Evolutionary conservation across 2,113 vertebrate genomes (phyloP), one percentile per base, ranked within the genome.

Genomic region (Amblyornis subalaris): DNA sequence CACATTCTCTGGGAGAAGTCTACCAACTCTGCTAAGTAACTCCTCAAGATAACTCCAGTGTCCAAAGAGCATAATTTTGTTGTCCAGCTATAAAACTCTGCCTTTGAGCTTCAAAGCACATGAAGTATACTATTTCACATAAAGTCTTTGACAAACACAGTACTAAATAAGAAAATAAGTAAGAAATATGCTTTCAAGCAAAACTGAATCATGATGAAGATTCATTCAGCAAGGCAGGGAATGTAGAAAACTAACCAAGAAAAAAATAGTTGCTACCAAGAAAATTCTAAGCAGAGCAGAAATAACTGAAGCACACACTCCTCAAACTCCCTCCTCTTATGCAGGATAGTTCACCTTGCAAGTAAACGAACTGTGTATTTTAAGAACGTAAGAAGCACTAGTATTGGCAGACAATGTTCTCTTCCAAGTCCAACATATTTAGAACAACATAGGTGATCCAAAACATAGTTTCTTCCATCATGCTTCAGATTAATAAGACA

Each of bases 131-230:
- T 89, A 62, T 81, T 93, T 86, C 86, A 74, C 48, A 86, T 48
- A 40, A 92, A 84, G 40, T 74, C 57, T 84, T 71, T 57, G 47
- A 61, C 84, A 93, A 89, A 87, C 51, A 74, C 17, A 57, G 72
- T 64, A 84, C 73, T 92, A 94, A 92, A 87, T 90, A 94, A 96
- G 66, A 86, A 95, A 85, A 24, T 86, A 83, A 90, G 85, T 75
- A 60, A 93, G 67, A 95, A 95, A 92, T 88, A 94, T 73, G 96
- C 80, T 96, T 92, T 74, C 73, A 86, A 72, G 83, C 83, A 96
- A 90, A 96, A 73, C 48, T 81, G 73, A 94, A 93, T 74, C 73
- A 88, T 0, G 16, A 83, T 29, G 60, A 83, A 91, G 55, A 94
- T 88, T 88, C 74, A 92, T 78, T 74, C 75, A 44, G 67, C 38